Evolutionary conservation across 2,113 vertebrate species (phyloP).

Genomic region (Picathartes gymnocephalus): DNA sequence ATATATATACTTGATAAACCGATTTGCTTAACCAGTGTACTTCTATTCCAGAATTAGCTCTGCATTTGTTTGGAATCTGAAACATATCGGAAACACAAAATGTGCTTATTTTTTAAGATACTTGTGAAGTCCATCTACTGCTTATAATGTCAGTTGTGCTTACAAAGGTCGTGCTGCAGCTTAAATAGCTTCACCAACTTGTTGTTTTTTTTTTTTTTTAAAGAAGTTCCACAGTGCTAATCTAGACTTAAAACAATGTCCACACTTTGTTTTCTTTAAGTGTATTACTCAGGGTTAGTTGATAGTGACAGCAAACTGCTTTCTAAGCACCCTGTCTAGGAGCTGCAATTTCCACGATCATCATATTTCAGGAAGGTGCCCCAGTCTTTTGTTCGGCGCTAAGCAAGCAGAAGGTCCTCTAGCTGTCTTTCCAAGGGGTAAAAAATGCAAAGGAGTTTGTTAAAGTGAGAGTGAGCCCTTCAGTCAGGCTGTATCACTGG

Average conservation of each 20-base stretch:
- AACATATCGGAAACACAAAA: not conserved
- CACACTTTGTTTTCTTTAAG: conserved; percentile 57
- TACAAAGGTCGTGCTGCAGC: conserved; percentile 17
- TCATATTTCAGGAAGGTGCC: conserved; percentile 85
- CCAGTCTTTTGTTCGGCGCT: conserved; percentile 78
- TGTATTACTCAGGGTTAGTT: conserved; percentile 65
- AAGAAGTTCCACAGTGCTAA: not conserved
- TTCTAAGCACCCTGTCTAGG: conserved; percentile 71
- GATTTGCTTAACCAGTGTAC: not conserved
- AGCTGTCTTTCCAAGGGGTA: conserved; percentile 64
- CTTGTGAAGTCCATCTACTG: not conserved
- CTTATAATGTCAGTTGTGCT: not conserved
- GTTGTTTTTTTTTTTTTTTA: not conserved
- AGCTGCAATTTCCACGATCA: conserved; percentile 77
- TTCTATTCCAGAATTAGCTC: not conserved
- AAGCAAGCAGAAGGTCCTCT: conserved; percentile 78
- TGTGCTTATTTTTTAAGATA: not conserved
- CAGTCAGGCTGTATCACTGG: not conserved
- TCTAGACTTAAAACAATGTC: conserved; percentile 41
- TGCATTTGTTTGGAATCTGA: not conserved
- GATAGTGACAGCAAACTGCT: conserved; percentile 70
- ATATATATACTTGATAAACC: not conserved
- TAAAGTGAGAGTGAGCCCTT: conserved; percentile 44
- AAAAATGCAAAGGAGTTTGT: conserved; percentile 59
- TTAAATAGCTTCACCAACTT: not conserved